Conservation (phyloP, 2,888 invertebrate species). For the Pollenia amentaria region DNA sequence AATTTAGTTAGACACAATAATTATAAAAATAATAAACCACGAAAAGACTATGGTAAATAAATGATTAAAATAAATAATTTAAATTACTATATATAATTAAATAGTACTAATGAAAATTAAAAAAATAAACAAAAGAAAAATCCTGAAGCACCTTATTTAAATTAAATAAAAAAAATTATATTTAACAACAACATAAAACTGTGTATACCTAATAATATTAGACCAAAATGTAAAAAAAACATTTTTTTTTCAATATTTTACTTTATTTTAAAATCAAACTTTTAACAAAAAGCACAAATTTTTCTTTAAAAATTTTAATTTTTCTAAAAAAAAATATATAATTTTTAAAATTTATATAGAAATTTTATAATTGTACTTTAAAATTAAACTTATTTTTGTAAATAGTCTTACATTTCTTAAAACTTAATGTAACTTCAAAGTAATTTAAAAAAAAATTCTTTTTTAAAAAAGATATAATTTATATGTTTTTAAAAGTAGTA, state of each 20-base stretch:
- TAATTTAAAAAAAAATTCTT: neutral
- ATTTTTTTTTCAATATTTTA: too few species aligned
- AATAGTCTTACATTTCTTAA: constrained; percentile 1
- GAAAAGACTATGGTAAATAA: constrained; percentile 69
- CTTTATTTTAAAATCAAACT: too few species aligned
- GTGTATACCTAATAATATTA: constrained; percentile 69
- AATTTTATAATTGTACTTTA: neutral
- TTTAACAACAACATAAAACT: constrained; percentile 41
- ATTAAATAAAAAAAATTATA: constrained; percentile 12
- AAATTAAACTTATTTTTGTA: constrained; percentile 34
- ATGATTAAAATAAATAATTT: constrained; percentile 16
- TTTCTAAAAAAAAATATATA: neutral
- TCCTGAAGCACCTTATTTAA: constrained; percentile 31
- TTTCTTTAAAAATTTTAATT: neutral
- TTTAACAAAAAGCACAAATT: too few species aligned
- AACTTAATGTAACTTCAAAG: neutral
- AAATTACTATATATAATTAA: constrained; percentile 12
- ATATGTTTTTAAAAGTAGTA: constrained; percentile 1
- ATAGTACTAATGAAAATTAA: neutral
- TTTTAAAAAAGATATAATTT: neutral
- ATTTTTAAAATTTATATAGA: constrained; percentile 11
- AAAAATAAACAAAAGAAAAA: constrained; percentile 2
- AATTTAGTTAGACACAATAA: constrained; percentile 66
- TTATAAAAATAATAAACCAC: constrained; percentile 47
- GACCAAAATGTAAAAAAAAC: constrained; percentile 52